A percentile compares a stretch with the other conserved stretches of the same genome.
phyloP scores from a whole-genome alignment of 2,888 invertebrate species.

The Galerucella pusilla region DNA sequence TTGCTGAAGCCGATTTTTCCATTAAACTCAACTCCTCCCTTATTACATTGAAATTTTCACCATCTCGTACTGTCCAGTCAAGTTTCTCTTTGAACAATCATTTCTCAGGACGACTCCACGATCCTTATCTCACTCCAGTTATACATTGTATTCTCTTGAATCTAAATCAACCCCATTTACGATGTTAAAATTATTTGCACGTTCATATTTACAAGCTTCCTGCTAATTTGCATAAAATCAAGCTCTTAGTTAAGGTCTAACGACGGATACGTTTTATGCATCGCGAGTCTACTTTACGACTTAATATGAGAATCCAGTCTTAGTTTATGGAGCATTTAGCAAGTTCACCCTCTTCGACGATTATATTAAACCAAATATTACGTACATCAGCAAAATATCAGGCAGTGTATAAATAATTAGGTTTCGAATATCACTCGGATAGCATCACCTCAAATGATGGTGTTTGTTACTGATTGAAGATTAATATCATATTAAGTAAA shows the following conservation, averaged over 20 bases:
- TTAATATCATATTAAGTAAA: conserved; percentile 2
- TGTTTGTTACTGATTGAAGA: neutral
- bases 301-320: conserved; percentile 37
- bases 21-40: too few relatives aligned
- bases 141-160: conserved; percentile 19
- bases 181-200: conserved; percentile 34
- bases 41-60: too few relatives aligned
- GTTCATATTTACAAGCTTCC: conserved; percentile 37
- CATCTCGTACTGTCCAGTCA: too few relatives aligned
- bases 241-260: conserved; percentile 25
- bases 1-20: too few relatives aligned
- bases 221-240: conserved; percentile 41
- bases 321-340: conserved; percentile 38
- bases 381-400: conserved; percentile 25
- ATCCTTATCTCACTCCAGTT: neutral
- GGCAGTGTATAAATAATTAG: conserved; percentile 30
- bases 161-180: conserved; percentile 23
- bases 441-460: conserved; percentile 7
- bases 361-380: conserved; percentile 28
- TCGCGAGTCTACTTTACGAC: conserved; percentile 38
- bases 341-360: conserved; percentile 25
- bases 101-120: neutral
- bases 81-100: neutral
- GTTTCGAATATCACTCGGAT: conserved; percentile 24
- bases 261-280: conserved; percentile 37